Percentiles rank a stretch among this genome's conserved stretches.
These are phyloP conservation scores for Ptilonorhynchus violaceus DNA, from an alignment of 2,113 vertebrate genomes.

Conservation along the genomic window DNA sequence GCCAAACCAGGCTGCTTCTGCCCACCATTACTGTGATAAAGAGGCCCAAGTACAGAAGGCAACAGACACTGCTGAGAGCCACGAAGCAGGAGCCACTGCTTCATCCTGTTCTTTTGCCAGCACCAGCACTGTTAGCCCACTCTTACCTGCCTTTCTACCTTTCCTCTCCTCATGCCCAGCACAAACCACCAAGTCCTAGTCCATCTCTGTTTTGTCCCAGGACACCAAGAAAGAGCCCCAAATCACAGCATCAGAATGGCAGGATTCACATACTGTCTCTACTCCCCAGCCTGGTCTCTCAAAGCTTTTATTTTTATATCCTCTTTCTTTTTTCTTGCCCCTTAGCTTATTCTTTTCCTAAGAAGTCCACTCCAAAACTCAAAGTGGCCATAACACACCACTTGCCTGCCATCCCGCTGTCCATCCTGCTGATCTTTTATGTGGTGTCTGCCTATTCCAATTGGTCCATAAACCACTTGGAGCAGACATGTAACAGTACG, in stretches of 20 bases:
- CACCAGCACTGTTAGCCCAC: background rate
- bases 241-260: background rate
- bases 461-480: rapidly evolving
- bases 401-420: too few relatives aligned
- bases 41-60: background rate
- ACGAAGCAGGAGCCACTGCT: background rate
- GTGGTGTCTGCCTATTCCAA: background rate
- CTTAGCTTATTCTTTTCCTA: background rate
- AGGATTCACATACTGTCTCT: background rate
- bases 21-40: background rate
- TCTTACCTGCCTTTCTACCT: background rate
- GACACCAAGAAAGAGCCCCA: background rate
- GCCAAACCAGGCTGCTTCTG: background rate
- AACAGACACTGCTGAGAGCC: background rate
- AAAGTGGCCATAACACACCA: background rate
- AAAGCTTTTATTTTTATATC: background rate
- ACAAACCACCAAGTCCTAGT: background rate
- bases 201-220: background rate
- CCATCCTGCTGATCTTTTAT: background rate
- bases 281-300: background rate
- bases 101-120: background rate
- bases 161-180: background rate
- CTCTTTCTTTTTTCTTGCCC: background rate
- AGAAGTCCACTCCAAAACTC: background rate
- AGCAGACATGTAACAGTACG: background rate